A percentile compares a stretch with the other conserved stretches of the same genome.
Evolutionary conservation across 2,888 invertebrate genomes (phyloP).

Genomic region (Copidosoma aretas): DNA sequence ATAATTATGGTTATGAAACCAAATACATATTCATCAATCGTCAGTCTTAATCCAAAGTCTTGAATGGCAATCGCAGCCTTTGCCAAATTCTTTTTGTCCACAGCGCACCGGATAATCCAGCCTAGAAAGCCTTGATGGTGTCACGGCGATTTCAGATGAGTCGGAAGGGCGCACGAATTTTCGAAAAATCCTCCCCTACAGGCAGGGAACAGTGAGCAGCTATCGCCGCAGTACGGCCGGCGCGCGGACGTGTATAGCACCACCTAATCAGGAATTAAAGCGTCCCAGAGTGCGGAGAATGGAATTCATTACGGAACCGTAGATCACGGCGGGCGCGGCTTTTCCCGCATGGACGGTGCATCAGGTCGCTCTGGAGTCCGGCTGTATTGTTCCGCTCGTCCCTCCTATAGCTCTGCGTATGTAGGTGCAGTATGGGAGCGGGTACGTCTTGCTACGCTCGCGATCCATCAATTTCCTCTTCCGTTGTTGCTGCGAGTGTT

Average conservation of each 20-base stretch:
- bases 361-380: conserved; percentile 18
- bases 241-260: background rate
- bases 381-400: background rate
- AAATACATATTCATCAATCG: too few species aligned
- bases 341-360: background rate
- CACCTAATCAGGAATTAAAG: conserved; percentile 32
- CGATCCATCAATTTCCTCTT: conserved; percentile 24
- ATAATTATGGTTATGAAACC: too few species aligned
- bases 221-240: too few species aligned
- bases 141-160: too few species aligned
- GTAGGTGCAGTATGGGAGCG: too few species aligned
- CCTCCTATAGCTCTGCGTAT: background rate
- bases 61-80: too few species aligned
- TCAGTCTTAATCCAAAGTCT: too few species aligned
- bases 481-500: background rate
- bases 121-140: too few species aligned
- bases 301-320: conserved; percentile 28
- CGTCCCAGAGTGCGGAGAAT: conserved; percentile 14
- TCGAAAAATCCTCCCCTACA: background rate
- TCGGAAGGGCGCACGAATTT: background rate
- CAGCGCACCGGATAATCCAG: too few species aligned
- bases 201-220: background rate
- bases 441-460: background rate
- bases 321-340: conserved; percentile 14
- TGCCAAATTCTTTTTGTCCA: too few species aligned